phyloP scores from a whole-genome alignment of 2,113 vertebrate genomes.

The Chlamydotis undulata region DNA sequence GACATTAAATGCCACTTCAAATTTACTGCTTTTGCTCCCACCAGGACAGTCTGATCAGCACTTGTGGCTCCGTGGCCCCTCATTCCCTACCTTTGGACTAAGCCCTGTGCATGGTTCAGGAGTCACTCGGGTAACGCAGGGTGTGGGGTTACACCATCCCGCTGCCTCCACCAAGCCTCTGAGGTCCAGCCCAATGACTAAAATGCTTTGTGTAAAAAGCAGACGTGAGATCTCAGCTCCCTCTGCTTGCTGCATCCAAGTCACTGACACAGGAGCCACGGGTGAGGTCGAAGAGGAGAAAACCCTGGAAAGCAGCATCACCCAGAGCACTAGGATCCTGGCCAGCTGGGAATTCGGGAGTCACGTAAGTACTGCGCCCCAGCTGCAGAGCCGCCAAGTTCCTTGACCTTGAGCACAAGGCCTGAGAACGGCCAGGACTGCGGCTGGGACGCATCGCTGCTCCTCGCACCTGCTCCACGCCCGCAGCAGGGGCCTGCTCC shows the following conservation, averaged over 20 bases:
- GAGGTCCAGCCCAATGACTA: background rate
- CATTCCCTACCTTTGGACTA: background rate
- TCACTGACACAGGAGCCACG: slow-evolving; percentile 31
- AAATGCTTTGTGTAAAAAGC: background rate
- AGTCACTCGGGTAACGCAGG: accelerated
- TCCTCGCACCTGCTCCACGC: accelerated
- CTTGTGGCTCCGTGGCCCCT: background rate
- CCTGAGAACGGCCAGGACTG: background rate
- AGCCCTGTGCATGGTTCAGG: background rate
- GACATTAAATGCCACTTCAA: background rate
- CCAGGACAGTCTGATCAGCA: background rate
- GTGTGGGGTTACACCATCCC: background rate
- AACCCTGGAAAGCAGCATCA: slow-evolving; percentile 48
- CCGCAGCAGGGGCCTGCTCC: background rate
- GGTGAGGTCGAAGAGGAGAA: slow-evolving; percentile 17
- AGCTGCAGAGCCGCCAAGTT: background rate
- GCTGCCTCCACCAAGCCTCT: background rate
- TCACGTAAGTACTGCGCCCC: slow-evolving; percentile 34
- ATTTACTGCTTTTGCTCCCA: background rate
- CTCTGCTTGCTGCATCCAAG: background rate
- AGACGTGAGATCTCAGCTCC: background rate
- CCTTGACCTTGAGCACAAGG: background rate
- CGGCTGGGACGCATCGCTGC: accelerated
- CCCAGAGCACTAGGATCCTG: background rate
- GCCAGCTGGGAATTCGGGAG: slow-evolving; percentile 36